Evolutionary conservation across 1,140 invertebrate species (phyloP), one percentile per base, ranked within the genome.

Genomic region (Pseudoatta argentina): DNA sequence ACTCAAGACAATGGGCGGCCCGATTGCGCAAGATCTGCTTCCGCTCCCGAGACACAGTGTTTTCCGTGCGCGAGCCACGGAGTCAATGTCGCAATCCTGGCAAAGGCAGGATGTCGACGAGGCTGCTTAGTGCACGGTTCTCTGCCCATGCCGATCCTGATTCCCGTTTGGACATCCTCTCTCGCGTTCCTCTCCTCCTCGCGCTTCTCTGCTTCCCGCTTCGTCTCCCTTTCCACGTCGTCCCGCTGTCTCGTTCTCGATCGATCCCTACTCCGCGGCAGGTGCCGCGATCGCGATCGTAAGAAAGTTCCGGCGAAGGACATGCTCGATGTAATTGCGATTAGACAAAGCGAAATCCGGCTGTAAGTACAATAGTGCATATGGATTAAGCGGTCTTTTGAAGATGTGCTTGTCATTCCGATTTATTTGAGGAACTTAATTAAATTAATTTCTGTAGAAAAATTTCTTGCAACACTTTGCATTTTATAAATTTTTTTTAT

Each of bases 41-140:
- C 94, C 94, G 93, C 87, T 91, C 88, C 88, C 91, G 92, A 89
- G 88, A 77, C 81, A 86, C 88, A 72, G 89, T 90, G 87, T 90
- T 93, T 89, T 88, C 83, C 91, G 90, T 87, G 87, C 87, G 69
- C 63, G 89, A 88, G 89, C 78, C 87, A 75, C 71, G 88, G 87
- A 86, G 87, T 85, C 76, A 91, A 87, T 94, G 91, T 94, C 91
- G 93, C 93, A 94, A 93, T 91, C 73, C 92, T 86, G 87, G 88
- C 79, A 63, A 63, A 86, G 87, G 92, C 93, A 94, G 93, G 94
- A 94, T 94, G 94, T 94, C 93, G 94, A 92, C 94, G 94, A 94
- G 93, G 94, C 92, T 94, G 92, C 92, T 83, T 86, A 85, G 90
- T 91, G 91, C 91, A 92, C 91, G 91, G 77, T 92, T 92, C 90